These are phyloP conservation scores for Acipenser transmontanus DNA, from an alignment of 2,797 vertebrate genomes.

Conservation along the genomic window DNA sequence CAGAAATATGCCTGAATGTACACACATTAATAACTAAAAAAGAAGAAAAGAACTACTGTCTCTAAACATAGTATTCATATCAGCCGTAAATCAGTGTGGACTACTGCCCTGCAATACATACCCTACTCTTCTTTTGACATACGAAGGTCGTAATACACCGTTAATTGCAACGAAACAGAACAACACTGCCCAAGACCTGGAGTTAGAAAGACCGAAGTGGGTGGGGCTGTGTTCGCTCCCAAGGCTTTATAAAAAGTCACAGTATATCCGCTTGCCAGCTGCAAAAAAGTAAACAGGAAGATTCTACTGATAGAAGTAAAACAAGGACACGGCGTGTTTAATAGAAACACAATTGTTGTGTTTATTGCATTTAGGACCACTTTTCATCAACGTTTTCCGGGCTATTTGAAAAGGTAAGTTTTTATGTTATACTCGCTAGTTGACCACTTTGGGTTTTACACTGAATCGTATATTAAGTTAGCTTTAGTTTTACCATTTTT, in stretches of 20 bases:
- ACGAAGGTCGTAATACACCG: too few species aligned
- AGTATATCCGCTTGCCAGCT: conserved; percentile 43
- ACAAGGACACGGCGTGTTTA: too few species aligned
- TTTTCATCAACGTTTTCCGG: conserved; percentile 5
- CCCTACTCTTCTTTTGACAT: too few species aligned
- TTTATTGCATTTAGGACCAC: conserved; percentile 21
- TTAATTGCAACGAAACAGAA: conserved; percentile 19
- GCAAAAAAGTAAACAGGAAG: conserved; percentile 47
- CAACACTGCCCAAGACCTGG: conserved; percentile 51
- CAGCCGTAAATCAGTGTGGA: too few species aligned
- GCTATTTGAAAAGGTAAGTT: conserved; percentile 19
- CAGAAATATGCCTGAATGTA: too few species aligned
- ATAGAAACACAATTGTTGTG: neutral
- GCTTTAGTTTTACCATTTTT: too few species aligned
- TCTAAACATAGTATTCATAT: too few species aligned
- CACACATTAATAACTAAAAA: too few species aligned
- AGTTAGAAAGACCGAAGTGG: conserved; percentile 38
- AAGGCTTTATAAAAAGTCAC: conserved; percentile 57
- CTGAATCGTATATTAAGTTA: too few species aligned
- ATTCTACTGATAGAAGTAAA: too few species aligned
- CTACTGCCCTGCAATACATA: too few species aligned
- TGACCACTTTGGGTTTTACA: neutral
- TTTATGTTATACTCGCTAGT: neutral
- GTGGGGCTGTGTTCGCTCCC: conserved; percentile 35
- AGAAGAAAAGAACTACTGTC: too few species aligned